These are phyloP conservation scores for Paralvinella palmiformis DNA, from an alignment of 1,140 invertebrate genomes.

Conservation along the genomic window DNA sequence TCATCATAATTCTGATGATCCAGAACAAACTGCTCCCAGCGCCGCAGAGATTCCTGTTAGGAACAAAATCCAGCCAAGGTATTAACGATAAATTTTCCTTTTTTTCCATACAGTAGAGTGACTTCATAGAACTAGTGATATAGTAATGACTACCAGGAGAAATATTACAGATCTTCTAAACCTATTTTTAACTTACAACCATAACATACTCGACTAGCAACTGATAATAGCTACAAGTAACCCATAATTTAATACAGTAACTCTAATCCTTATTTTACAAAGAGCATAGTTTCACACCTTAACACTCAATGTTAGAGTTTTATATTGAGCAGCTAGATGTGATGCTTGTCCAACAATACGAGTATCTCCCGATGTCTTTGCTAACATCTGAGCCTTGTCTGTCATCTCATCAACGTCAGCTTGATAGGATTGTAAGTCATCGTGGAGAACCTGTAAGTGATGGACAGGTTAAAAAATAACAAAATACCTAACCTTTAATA, in stretches of 20 bases:
- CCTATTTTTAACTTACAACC: too few species aligned
- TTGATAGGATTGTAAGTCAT: slow-evolving; percentile 83
- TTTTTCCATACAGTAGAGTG: too few species aligned
- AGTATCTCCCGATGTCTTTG: slow-evolving; percentile 37
- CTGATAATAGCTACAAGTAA: too few species aligned
- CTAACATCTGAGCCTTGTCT: slow-evolving; percentile 71
- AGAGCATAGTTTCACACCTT: too few species aligned
- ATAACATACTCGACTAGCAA: too few species aligned
- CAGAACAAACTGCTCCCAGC: slow-evolving; percentile 86
- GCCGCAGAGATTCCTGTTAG: slow-evolving; percentile 67
- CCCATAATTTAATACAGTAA: too few species aligned
- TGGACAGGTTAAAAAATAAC: slow-evolving; percentile 14
- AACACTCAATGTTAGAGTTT: slow-evolving; percentile 79
- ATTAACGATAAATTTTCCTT: neutral
- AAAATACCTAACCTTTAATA: slow-evolving; percentile 7
- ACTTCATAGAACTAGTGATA: too few species aligned
- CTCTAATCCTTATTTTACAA: too few species aligned
- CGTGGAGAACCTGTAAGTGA: slow-evolving; percentile 63
- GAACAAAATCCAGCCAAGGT: neutral
- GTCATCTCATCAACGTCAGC: slow-evolving; percentile 87
- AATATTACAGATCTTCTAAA: too few species aligned
- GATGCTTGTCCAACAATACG: slow-evolving; percentile 63
- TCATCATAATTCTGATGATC: slow-evolving; percentile 83
- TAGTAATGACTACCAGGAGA: too few species aligned
- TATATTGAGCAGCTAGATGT: slow-evolving; percentile 83